Evolutionary conservation across 2,888 invertebrate genomes (phyloP), one percentile per base, ranked within the genome.

Genomic region (Mythimna impura): DNA sequence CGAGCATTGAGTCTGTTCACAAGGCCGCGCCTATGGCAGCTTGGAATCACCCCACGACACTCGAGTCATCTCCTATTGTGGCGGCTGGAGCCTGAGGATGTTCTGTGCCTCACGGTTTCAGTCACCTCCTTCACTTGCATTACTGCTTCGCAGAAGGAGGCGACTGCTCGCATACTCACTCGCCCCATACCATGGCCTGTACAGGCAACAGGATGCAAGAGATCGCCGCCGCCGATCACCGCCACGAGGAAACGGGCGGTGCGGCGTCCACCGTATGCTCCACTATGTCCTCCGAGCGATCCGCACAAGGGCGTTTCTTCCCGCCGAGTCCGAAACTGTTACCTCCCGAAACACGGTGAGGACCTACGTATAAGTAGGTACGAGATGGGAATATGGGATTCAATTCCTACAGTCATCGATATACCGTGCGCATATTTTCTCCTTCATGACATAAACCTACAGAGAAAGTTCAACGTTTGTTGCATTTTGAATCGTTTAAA

Each of bases 401-500:
- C 14, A 58, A 7, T 30, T 30, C 30, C 22, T 14, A 17, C 12
- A 36, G 54, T 66, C 25, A 67, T 65, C 50, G 40, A 57, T 57
- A 43, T 52, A 55, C 43, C 25, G 54, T 7, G 55, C 30, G 20
- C 34, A 50, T 71, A 52, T 22, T 73, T 71, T 64, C 73, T 36
- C 57, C 17, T 17, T 14, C 63, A 78, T 64, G 73, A 64, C 73
- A 78, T 55, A 78, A 73, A 69, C 64, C 55, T 55, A 36, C 66
- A 73, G 77, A 79, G 67, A 78, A 78, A 79, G 79, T 79, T 25
- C 40, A 57, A 73, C 77, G 77, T 67, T 43, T 43, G 22, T 60
- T 79, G 67, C 60, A 73, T 79, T 78, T 62, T 40, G 36, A 77
- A 78, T 66, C 7, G 36, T 66, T 72, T 25, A 64, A 58, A 62